phyloP scores from a whole-genome alignment of 1,140 invertebrate species.

The Hyposmocoma kahamanoa region DNA sequence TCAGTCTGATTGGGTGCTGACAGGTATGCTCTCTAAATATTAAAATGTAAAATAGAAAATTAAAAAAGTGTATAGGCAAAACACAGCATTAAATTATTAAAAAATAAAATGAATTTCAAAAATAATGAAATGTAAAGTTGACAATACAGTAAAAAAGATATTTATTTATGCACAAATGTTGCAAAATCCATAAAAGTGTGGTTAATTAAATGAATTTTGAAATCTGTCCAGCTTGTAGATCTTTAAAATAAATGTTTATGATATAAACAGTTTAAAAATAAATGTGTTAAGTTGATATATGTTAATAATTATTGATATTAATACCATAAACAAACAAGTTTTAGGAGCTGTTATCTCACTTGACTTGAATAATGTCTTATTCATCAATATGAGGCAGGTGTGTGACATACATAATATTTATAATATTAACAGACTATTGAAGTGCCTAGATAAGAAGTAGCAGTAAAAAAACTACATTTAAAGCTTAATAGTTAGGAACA shows the following conservation, averaged over 20 bases:
- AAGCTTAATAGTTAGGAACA: too few species aligned
- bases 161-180: too few species aligned
- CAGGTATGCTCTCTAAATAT: slow-evolving; percentile 1
- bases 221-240: background rate
- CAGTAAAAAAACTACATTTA: too few species aligned
- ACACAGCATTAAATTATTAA: slow-evolving; percentile 4
- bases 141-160: too few species aligned
- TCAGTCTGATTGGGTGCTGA: slow-evolving; percentile 16
- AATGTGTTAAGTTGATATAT: background rate
- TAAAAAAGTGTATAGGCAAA: slow-evolving; percentile 1
- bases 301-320: background rate
- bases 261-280: background rate
- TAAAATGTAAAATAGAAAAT: background rate
- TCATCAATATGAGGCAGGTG: too few species aligned
- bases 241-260: background rate
- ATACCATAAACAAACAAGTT: background rate
- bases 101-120: background rate
- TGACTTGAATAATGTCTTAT: too few species aligned
- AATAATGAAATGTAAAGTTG: too few species aligned
- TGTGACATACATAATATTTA: too few species aligned
- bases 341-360: too few species aligned
- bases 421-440: slow-evolving; percentile 24
- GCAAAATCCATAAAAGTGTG: too few species aligned
- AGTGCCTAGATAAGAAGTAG: slow-evolving; percentile 32
- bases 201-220: too few species aligned